Percentiles rank a stretch among this genome's conserved stretches.
These are phyloP conservation scores for Noctua fimbriata DNA, from an alignment of 2,888 invertebrate species.

Conservation along the genomic window DNA sequence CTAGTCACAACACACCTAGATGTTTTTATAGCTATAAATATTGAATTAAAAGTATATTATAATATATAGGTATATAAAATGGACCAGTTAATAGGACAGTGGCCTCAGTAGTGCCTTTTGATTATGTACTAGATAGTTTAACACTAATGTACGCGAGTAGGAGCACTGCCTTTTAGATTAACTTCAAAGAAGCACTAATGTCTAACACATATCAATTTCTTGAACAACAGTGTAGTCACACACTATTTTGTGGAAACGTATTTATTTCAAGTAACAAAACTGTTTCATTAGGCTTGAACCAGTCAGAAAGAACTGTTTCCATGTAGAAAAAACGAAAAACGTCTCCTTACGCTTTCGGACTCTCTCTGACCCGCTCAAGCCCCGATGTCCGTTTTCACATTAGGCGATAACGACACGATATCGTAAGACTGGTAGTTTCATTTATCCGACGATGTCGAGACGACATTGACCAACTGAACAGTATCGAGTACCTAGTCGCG, in stretches of 20 bases:
- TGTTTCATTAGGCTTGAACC: background rate
- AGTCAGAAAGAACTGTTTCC: background rate
- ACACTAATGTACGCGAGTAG: conserved; percentile 71
- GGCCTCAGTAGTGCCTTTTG: conserved; percentile 89
- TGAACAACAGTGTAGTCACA: conserved; percentile 26
- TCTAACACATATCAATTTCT: conserved; percentile 69
- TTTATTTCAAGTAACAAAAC: conserved; percentile 23
- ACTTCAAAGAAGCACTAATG: conserved; percentile 63
- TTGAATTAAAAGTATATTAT: conserved; percentile 43
- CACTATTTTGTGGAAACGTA: conserved; percentile 33
- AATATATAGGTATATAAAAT: conserved; percentile 71
- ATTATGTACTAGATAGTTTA: conserved; percentile 73
- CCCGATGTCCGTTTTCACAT: too few relatives aligned
- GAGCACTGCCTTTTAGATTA: conserved; percentile 79
- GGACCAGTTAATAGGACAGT: conserved; percentile 88
- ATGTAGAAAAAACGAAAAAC: background rate
- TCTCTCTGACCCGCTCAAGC: background rate
- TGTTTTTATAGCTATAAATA: conserved; percentile 47
- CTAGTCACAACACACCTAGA: conserved; percentile 56
- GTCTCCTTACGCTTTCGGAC: background rate
- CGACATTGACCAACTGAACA: too few relatives aligned
- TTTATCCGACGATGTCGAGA: too few relatives aligned
- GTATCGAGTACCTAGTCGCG: too few relatives aligned
- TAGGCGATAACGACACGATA: too few relatives aligned
- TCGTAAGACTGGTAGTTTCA: too few relatives aligned